Base-by-base conservation (phyloP, 92 coral and sea anemone genomes). In the Parazoanthus swiftii region DNA sequence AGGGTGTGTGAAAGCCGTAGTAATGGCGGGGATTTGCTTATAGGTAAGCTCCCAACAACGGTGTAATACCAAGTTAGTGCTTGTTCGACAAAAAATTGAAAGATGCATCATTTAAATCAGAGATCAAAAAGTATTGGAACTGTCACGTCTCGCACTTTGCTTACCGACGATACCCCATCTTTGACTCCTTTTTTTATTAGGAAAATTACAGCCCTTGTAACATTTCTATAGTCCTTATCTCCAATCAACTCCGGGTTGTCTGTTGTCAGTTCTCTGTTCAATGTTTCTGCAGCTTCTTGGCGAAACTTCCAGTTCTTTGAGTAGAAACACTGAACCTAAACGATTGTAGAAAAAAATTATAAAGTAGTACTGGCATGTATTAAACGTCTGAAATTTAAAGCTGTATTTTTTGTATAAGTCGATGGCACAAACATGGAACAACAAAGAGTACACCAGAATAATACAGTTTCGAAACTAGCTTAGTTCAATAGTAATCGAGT, bases 271-370 rank as follows among this genome's bases (percentile, higher is more conserved):
- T 97, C 99, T 77, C 85, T 91, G 35, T 95, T 84, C 0, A 97
- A 77, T 56, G 82, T 89, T 74, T 97, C 98, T 92, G 92, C 88
- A n/a, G 98, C 99, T 90, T 95, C 94, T 77, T 97, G 98, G 10
- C 99, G 98, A 89, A 88, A 91, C 35, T 92, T 97, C 99, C 99
- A 97, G 70, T 97, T 98, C 79, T 97, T 97, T 7, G 99, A 95
- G 88, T 92, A 97, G 50, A 95, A 91, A 82, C 96, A 92, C 82
- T 95, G 99, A 37, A 95, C 98, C 99, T 97, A 18, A 74, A 81
- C 20, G 71, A 36, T 36, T 63, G 29, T 44, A 58, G 71, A 37
- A 76, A 23, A 54, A 2, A 8, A 74, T 20, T 51, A 21, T 15
- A 59, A 26, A 38, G 3, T n/a, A 39, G 33, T 8, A 77, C 18